Conservation (phyloP, 2,888 invertebrate genomes). For the Patella depressa region DNA sequence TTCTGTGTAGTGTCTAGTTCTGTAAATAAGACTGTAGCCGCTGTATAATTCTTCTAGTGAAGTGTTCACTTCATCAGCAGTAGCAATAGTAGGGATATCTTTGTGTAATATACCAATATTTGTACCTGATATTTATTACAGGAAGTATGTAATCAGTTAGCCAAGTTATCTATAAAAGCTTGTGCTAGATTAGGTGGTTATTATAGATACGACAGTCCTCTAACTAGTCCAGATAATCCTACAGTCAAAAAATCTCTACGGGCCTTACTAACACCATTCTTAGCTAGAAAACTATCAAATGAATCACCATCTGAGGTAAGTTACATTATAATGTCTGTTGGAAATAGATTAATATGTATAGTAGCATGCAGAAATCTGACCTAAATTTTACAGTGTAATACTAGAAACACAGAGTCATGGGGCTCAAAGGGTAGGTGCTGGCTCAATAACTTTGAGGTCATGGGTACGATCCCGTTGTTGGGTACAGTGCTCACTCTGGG, state of each 20-base stretch:
- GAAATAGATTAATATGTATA: too few species aligned
- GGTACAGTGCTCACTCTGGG: too few species aligned
- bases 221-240: conserved; percentile 77
- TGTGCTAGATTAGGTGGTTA: conserved; percentile 85
- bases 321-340: not conserved
- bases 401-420: too few species aligned
- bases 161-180: conserved; percentile 87
- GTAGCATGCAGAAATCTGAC: too few species aligned
- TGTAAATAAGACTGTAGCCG: too few species aligned
- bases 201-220: conserved; percentile 60
- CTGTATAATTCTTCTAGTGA: too few species aligned
- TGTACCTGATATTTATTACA: conserved; percentile 67
- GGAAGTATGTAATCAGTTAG: conserved; percentile 92
- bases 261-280: conserved; percentile 87
- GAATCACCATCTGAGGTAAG: conserved; percentile 83
- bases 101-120: too few species aligned
- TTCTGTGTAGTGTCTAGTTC: too few species aligned
- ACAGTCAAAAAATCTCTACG: conserved; percentile 77
- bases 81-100: not conserved
- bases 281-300: conserved; percentile 83
- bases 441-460: too few species aligned
- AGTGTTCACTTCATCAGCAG: not conserved
- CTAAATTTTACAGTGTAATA: too few species aligned
- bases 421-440: too few species aligned
- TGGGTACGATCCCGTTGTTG: too few species aligned